Percentiles rank a stretch among this genome's conserved stretches.
These are phyloP conservation scores for Scylla paramamosain DNA, from an alignment of 1,140 invertebrate species.

Conservation along the genomic window DNA sequence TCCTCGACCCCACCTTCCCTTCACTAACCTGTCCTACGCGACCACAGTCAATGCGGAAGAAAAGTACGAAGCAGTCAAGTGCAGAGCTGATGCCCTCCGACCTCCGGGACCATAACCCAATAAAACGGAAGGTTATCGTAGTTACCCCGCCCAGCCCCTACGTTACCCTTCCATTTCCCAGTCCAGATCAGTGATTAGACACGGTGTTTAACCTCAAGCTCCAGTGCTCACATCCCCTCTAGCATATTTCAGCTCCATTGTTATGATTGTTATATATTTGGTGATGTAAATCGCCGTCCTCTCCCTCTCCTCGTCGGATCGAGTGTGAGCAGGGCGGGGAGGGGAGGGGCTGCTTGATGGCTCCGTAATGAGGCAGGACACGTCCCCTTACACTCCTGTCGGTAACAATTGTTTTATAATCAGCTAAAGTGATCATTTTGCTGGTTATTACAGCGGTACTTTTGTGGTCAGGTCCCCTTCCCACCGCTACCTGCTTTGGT, in stretches of 20 bases:
- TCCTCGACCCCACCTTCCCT: neutral
- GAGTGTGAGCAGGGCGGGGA: neutral
- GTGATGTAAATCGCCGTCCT: neutral
- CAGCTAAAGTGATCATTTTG: neutral
- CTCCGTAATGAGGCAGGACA: neutral
- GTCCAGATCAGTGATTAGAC: constrained; percentile 22
- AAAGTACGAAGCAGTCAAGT: neutral
- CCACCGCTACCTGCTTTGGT: neutral
- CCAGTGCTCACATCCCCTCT: neutral
- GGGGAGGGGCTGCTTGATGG: neutral
- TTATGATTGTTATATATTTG: constrained; percentile 25
- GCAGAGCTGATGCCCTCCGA: neutral
- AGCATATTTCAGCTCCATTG: neutral
- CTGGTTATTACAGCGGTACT: neutral
- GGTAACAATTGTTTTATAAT: neutral
- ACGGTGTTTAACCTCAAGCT: constrained; percentile 21
- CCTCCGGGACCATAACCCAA: neutral
- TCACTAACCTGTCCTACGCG: neutral
- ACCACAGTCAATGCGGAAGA: neutral
- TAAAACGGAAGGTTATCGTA: neutral
- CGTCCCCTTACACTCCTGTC: neutral
- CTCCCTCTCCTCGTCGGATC: neutral
- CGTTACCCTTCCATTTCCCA: neutral
- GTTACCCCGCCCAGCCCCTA: neutral
- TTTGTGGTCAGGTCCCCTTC: neutral